Evolutionary conservation across 2,888 invertebrate genomes (phyloP), one percentile per base, ranked within the genome.

Genomic region (Maniola hyperantus): DNA sequence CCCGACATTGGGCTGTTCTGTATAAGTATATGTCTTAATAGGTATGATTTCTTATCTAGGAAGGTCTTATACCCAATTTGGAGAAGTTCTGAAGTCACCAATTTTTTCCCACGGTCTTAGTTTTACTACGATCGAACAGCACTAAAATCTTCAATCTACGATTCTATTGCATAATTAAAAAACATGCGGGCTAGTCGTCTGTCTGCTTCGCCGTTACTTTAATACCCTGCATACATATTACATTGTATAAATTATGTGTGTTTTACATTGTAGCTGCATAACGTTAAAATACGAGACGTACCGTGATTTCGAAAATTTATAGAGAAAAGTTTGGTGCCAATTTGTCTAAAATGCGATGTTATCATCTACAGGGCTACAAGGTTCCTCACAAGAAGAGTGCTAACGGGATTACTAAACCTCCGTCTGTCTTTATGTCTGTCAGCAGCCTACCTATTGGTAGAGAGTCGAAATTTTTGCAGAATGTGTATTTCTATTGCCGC

Each of bases 81-180:
- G 2, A 48, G 0, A 15, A 48, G 8, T 0, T 48, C 15, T 5
- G 48, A n/a, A 18, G 48, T 50, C 13, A 55, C 39, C 11, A 57
- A 42, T 42, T 57, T 20, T n/a, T 57, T 57, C 57, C 57, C 57
- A 57, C 59, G 34, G 15, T 59, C 13, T 6, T 34, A 59, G 46
- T 48, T n/a, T 15, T 59, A 48, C 33, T 46, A 57, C 54, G 53
- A 58, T 62, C 20, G 44, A 15, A 55, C 48, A 65, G 15, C 67
- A 65, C 39, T 66, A 59, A 59, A 18, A 26, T 58, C 20, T 58
- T 42, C 42, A 69, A 72, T 72, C 74, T 71, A 72, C 71, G 73
- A 73, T 72, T 72, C 71, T 71, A 71, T 81, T 81, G 76, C 79
- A 71, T 78, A 81, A 79, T 77, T 76, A 76, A 78, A 77, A 76